Base-by-base conservation (phyloP, 2,888 invertebrate species). In the Acleris sparsana region DNA sequence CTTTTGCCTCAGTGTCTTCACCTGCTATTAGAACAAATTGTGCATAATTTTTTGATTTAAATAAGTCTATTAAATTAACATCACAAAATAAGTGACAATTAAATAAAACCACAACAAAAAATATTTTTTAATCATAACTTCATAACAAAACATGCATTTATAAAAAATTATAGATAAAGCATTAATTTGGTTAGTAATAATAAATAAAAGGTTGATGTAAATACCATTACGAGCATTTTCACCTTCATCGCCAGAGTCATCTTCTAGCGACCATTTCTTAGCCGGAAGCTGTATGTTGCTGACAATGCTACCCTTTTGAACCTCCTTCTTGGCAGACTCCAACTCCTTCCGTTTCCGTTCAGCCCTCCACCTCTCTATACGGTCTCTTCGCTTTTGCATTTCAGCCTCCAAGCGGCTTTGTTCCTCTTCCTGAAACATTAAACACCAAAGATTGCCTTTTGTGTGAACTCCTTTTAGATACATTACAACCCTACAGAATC, bases 261-360 rank as follows among this genome's bases (percentile, higher is more conserved):
- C 98, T 85, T 99, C 98, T 62, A 99, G 90, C 64, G 98, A 98
- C 98, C 99, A 99, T 80, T 97, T 97, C 87, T 98, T 98, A 1
- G 92, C 86, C 22, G 94, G 92, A 70, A 93, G 74, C 75, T 94
- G 95, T 65, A 95, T 93, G 74, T 91, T 94, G 46, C 94, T 94
- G 62, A 94, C 83, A 53, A 95, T 86, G 39, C 94, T 93, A 68
- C 95, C 95, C 76, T 96, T 95, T 70, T 95, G 93, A 44, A 93
- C 94, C 76, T 97, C 97, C 76, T 96, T 96, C 80, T 96, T 97
- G 5, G 95, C 95, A 6, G 95, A 94, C 81, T 97, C 97, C 48
- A 97, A 86, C 80, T 97, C 97, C 77, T 96, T 96, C 72, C 97
- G 96, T 84, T 98, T 98, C 16, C 98, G 94, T 76, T 99, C 98